Conservation (phyloP, 1,140 invertebrate species). For the Drosophila ohnishii region DNA sequence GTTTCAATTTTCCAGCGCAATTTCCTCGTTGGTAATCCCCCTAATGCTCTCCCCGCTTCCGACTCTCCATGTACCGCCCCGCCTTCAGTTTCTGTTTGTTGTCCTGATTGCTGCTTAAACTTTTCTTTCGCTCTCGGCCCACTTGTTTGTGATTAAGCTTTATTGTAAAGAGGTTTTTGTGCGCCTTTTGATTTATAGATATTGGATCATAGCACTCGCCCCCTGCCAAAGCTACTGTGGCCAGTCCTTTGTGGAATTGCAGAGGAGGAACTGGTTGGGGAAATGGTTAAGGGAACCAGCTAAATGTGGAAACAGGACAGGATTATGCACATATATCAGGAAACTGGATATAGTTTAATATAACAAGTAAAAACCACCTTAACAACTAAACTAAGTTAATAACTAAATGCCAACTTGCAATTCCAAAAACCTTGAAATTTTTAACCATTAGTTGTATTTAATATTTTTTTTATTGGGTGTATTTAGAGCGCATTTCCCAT, state of each 20-base stretch:
- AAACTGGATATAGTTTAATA: background rate
- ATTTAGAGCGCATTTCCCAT: background rate
- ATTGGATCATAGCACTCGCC: constrained; percentile 59
- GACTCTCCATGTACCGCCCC: background rate
- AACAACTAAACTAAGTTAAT: too few relatives aligned
- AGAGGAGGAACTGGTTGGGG: background rate
- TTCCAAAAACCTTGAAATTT: background rate
- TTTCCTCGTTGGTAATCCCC: constrained; percentile 26
- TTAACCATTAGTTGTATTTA: background rate
- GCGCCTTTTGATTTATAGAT: constrained; percentile 75
- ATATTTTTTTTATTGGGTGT: too few relatives aligned
- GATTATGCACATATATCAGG: background rate
- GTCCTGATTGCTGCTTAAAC: constrained; percentile 60
- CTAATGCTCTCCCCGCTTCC: constrained; percentile 10
- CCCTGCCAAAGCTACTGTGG: constrained; percentile 1
- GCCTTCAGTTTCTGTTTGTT: constrained; percentile 40
- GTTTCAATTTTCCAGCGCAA: constrained; percentile 65
- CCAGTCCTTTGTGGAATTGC: constrained; percentile 12
- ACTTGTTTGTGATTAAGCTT: constrained; percentile 60
- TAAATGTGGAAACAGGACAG: background rate
- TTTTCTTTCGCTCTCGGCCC: constrained; percentile 41
- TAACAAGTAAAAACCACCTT: too few relatives aligned
- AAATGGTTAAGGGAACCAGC: background rate
- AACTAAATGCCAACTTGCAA: background rate
- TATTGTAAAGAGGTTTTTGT: constrained; percentile 67